These are phyloP conservation scores for Papilio elwesi DNA, from an alignment of 2,888 invertebrate genomes.

Conservation along the genomic window DNA sequence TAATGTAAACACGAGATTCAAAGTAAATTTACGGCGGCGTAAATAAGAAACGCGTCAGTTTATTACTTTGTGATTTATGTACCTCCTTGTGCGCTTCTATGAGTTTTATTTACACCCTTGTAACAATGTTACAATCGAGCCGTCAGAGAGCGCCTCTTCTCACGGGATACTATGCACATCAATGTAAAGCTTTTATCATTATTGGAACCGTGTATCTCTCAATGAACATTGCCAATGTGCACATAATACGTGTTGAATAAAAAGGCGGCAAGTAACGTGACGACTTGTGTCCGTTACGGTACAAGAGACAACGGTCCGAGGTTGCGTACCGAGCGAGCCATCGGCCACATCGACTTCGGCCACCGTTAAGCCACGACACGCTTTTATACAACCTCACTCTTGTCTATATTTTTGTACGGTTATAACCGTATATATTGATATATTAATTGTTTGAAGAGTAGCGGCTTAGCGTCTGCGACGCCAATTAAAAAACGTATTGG, in stretches of 20 bases:
- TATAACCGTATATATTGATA: too few relatives aligned
- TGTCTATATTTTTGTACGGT: not conserved
- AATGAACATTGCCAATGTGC: not conserved
- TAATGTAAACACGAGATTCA: not conserved
- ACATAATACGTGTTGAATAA: too few relatives aligned
- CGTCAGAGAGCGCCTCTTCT: too few relatives aligned
- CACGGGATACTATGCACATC: too few relatives aligned
- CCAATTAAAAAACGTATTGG: too few relatives aligned
- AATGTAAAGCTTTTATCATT: too few relatives aligned
- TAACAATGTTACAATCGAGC: constrained; percentile 9
- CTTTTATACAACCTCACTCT: not conserved
- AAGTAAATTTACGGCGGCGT: not conserved
- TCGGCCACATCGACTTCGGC: not conserved
- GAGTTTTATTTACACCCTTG: not conserved
- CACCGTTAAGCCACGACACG: constrained; percentile 4
- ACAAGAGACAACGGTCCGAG: constrained; percentile 10
- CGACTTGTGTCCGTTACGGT: not conserved
- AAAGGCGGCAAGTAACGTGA: not conserved
- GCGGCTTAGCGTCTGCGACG: too few relatives aligned
- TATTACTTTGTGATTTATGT: constrained; percentile 10
- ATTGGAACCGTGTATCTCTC: not conserved
- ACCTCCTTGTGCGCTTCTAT: constrained; percentile 5
- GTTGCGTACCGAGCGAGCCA: not conserved
- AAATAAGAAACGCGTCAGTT: not conserved
- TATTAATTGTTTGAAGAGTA: not conserved